These are phyloP conservation scores for Phocoena sinus DNA, from an alignment of 2,113 vertebrate genomes.

Conservation along the genomic window DNA sequence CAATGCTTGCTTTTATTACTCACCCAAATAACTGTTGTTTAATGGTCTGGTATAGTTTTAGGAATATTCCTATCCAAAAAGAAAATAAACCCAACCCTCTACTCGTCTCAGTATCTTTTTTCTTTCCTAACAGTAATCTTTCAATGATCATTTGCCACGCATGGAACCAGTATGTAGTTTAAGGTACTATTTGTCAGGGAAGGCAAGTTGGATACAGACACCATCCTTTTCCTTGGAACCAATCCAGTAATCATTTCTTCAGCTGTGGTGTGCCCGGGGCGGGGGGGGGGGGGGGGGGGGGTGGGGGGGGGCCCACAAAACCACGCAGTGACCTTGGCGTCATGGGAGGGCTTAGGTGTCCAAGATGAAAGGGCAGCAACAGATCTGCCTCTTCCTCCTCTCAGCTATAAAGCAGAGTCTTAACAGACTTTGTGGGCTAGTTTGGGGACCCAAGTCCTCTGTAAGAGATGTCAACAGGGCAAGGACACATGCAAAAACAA, in stretches of 20 bases:
- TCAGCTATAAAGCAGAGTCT: not conserved
- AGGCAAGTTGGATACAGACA: not conserved
- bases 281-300: not conserved
- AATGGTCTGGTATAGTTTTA: slow-evolving; percentile 87
- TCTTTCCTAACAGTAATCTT: slow-evolving; percentile 91
- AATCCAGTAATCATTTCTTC: not conserved
- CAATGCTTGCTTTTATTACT: slow-evolving; percentile 90
- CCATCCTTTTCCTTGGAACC: not conserved
- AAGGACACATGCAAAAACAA: not conserved
- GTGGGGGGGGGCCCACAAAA: not conserved
- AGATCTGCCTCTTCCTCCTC: not conserved
- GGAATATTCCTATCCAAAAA: slow-evolving; percentile 91
- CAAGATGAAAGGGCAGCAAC: not conserved
- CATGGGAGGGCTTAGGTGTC: not conserved
- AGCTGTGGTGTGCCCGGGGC: not conserved
- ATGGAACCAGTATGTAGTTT: not conserved
- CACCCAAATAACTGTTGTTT: slow-evolving; percentile 91
- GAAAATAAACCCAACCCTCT: slow-evolving; percentile 92
- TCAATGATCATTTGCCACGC: not conserved
- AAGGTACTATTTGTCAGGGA: not conserved
- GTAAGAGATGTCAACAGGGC: not conserved
- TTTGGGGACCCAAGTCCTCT: not conserved
- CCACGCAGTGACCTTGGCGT: not conserved
- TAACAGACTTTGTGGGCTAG: not conserved
- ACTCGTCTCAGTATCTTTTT: slow-evolving; percentile 88